Percentiles rank a stretch among this genome's conserved stretches.
These are phyloP conservation scores for Dinoponera quadriceps DNA, from an alignment of 1,140 invertebrate species.

Conservation along the genomic window DNA sequence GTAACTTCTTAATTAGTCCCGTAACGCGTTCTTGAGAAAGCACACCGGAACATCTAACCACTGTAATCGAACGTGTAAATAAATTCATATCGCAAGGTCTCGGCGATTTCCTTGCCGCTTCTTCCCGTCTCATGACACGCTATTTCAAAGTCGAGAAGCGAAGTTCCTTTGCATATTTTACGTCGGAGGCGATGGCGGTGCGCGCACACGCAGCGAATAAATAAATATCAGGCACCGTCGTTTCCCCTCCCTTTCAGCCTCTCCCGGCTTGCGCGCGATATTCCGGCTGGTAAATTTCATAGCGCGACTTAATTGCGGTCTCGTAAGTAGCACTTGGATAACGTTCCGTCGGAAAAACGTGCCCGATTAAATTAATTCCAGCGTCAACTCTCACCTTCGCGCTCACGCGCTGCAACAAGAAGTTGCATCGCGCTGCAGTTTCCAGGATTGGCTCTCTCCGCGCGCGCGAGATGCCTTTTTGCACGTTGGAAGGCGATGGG, in stretches of 20 bases:
- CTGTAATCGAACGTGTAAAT: background rate
- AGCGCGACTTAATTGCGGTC: constrained; percentile 25
- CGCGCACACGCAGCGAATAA: background rate
- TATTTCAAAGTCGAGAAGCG: background rate
- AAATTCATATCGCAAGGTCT: background rate
- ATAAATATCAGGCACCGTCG: background rate
- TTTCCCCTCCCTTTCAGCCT: too few species aligned
- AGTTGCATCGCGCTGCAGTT: constrained; percentile 57
- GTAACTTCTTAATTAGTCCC: background rate
- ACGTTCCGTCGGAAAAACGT: constrained; percentile 33
- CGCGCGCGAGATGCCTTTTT: constrained; percentile 39
- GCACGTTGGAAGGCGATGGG: background rate
- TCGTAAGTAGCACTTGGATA: constrained; percentile 36
- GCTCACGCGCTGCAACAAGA: constrained; percentile 28
- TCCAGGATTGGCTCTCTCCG: constrained; percentile 40
- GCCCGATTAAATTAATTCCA: constrained; percentile 51
- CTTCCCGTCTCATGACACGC: background rate
- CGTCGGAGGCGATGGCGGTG: background rate
- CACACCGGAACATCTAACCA: background rate
- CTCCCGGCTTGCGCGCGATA: background rate
- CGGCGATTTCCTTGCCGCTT: background rate
- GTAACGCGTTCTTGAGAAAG: background rate
- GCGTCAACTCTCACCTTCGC: constrained; percentile 21
- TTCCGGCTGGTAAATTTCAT: constrained; percentile 14
- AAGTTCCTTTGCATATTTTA: constrained; percentile 1